phyloP scores from a whole-genome alignment of 2,888 invertebrate genomes.

The Tetropium fuscum region DNA sequence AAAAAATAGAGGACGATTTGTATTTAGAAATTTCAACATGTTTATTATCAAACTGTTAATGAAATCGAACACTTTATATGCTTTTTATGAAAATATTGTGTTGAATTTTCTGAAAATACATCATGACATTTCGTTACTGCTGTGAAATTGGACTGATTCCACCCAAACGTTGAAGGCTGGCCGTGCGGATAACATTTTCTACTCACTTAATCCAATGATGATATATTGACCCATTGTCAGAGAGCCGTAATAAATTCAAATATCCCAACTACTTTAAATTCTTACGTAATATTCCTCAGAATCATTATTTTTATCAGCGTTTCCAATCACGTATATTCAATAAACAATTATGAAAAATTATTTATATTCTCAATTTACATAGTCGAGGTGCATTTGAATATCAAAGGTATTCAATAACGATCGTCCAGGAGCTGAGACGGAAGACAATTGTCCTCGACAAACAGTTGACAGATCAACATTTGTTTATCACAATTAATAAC shows the following conservation, averaged over 20 bases:
- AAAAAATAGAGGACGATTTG: no score
- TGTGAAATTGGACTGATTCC: no score
- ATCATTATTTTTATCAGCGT: slow-evolving; percentile 22
- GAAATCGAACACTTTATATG: no score
- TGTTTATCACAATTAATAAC: slow-evolving; percentile 31
- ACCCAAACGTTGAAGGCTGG: no score
- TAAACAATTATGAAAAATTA: slow-evolving; percentile 24
- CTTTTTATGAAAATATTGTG: no score
- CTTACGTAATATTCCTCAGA: slow-evolving; percentile 15
- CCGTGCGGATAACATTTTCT: no score
- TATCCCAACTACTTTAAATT: slow-evolving; percentile 12
- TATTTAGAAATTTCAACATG: no score
- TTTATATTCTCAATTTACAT: slow-evolving; percentile 20
- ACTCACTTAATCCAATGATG: no score
- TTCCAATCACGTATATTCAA: slow-evolving; percentile 11
- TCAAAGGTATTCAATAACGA: slow-evolving; percentile 13
- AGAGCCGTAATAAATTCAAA: slow-evolving; percentile 1
- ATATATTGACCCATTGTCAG: slow-evolving; percentile 5
- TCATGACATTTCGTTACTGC: no score
- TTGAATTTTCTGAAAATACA: no score
- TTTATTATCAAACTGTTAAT: no score
- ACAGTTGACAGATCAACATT: slow-evolving; percentile 29
- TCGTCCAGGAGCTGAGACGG: slow-evolving; percentile 15
- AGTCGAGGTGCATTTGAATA: slow-evolving; percentile 14
- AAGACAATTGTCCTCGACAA: slow-evolving; percentile 26